Conservation (phyloP, 2,113 vertebrate genomes). For the Oncorhynchus tshawytscha region DNA sequence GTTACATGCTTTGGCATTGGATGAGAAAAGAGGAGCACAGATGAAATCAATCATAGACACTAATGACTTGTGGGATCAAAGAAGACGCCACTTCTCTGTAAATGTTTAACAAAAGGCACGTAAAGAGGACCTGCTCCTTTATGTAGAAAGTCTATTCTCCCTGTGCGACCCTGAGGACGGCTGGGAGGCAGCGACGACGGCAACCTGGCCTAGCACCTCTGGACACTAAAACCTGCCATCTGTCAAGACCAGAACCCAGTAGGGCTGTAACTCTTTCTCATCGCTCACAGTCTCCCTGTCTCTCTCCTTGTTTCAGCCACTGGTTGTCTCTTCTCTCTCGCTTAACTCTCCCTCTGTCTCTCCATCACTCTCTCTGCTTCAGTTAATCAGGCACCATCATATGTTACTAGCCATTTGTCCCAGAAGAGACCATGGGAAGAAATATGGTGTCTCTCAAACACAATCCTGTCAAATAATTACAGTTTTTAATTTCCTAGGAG, state of each 20-base stretch:
- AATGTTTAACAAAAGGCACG: conserved; percentile 49
- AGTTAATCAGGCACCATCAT: not conserved
- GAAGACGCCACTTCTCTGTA: conserved; percentile 25
- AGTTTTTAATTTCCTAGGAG: not conserved
- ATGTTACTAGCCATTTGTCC: not conserved
- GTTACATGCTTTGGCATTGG: not conserved
- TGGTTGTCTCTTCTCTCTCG: no score
- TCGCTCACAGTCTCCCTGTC: not conserved
- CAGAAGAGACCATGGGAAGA: not conserved
- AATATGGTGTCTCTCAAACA: not conserved
- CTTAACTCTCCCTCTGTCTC: no score
- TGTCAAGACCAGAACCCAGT: conserved; percentile 25
- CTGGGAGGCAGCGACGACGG: not conserved
- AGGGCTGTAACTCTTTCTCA: conserved; percentile 30
- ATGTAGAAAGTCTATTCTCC: conserved; percentile 38
- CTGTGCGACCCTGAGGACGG: conserved; percentile 14
- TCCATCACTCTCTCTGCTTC: not conserved
- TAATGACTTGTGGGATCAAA: conserved; percentile 58
- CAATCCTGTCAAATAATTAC: not conserved
- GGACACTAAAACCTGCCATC: conserved; percentile 40
- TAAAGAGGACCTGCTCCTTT: conserved; percentile 52
- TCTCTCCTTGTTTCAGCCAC: not conserved
- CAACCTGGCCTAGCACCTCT: conserved; percentile 1
- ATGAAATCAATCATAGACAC: not conserved
- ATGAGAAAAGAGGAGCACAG: conserved; percentile 6